Base-by-base conservation (phyloP, 2,888 invertebrate genomes). In the Drosophila prolongata region DNA sequence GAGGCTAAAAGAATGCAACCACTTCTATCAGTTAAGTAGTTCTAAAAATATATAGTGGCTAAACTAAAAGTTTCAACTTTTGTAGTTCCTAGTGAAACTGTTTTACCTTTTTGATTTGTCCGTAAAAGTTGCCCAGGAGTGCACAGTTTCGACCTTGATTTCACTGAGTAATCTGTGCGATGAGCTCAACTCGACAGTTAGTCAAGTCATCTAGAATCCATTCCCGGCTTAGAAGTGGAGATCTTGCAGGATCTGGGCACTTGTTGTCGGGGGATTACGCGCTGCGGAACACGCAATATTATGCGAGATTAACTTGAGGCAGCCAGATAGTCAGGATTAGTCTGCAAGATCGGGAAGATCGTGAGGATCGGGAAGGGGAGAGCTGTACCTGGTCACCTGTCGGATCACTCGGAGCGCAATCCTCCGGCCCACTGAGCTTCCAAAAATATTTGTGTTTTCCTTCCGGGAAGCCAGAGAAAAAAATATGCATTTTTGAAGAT, bases 291-390 rank as follows among this genome's bases (percentile, higher is more conserved):
- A 88, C 88, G 88, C 64, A 88, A 83, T 80, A 76, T 83, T 88
- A 69, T 78, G 87, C 56, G 74, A 67, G 88, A 88, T 88, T 86
- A 83, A 86, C 88, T 83, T 70, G 76, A 53, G 30, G 61, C 43
- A 50, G 75, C 53, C 58, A 65, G 14, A 38, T 62, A 79, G 79
- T 79, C 65, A 66, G 73, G 44, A 35, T 73, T 50, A 54, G 42
- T 38, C 53, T 40, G 47, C 16, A 6, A 11, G 47, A 14, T 34
- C 47, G 16, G 30, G 3, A 30, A 6, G 19, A 19, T 16, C 16
- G 16, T 16, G 16, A 16, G 16, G 19, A 19, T 19, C 19, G 19
- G 19, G 19, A 19, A 8, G 8, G 27, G 14, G 50, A 53, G 35
- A 14, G 1, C 40, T 47, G 2, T 35, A 8, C 52, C 37, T 40